Percentiles rank a stretch among this genome's conserved stretches.
Conservation (phyloP, 2,888 invertebrate species). For the Calameuta idolon region DNA sequence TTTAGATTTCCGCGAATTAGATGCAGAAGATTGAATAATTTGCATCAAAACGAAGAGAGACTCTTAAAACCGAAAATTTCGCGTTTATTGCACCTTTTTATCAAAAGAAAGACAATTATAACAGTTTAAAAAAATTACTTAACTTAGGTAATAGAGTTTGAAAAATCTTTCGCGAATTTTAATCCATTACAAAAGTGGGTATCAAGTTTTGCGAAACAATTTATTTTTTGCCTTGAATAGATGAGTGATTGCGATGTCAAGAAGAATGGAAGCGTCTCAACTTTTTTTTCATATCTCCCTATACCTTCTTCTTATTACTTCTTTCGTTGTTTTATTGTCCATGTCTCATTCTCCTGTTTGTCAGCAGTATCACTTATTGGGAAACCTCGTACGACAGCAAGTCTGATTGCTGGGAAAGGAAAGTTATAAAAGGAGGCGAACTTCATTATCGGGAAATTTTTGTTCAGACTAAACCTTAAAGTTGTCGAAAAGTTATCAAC, state of each 20-base stretch:
- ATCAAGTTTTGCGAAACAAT: neutral
- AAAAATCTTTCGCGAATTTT: neutral
- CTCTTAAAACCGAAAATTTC: neutral
- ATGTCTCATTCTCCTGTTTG: constrained; percentile 12
- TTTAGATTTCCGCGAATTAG: neutral
- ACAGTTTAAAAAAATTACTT: neutral
- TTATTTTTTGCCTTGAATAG: neutral
- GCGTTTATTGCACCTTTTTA: neutral
- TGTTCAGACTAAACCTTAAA: constrained; percentile 49
- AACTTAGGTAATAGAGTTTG: neutral
- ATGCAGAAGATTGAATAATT: neutral
- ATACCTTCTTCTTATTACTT: constrained; percentile 7
- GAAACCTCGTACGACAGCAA: constrained; percentile 26
- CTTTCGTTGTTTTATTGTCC: constrained; percentile 22
- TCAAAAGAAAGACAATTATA: neutral
- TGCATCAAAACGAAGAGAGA: neutral
- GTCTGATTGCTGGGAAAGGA: constrained; percentile 38
- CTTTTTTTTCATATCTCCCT: neutral
- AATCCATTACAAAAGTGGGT: neutral
- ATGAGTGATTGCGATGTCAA: neutral
- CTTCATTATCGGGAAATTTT: constrained; percentile 51
- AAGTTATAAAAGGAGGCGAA: constrained; percentile 31
- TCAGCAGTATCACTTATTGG: constrained; percentile 12
- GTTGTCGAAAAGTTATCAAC: constrained; percentile 19
- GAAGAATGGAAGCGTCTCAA: neutral